These are phyloP conservation scores for Onychomys arenicola DNA, from an alignment of 2,797 vertebrate species.

Conservation along the genomic window DNA sequence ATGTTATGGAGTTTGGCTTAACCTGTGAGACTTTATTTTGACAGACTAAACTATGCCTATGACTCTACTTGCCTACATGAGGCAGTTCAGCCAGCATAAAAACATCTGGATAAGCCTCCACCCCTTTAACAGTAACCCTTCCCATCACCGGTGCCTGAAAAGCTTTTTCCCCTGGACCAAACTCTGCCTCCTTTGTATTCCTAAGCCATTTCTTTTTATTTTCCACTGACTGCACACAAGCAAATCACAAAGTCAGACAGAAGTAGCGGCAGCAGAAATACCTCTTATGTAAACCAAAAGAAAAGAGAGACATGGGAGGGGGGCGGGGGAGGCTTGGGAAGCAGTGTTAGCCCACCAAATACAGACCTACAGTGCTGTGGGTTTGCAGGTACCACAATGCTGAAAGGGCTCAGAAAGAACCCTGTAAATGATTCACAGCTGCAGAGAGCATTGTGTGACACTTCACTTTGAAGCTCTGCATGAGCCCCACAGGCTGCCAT, in stretches of 20 bases:
- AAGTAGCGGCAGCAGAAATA: not conserved
- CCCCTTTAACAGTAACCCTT: slow-evolving; percentile 38
- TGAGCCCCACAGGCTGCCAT: not conserved
- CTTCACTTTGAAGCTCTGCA: not conserved
- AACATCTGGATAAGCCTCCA: not conserved
- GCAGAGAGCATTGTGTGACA: not conserved
- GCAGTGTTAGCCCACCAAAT: not conserved
- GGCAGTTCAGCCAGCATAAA: slow-evolving; percentile 25
- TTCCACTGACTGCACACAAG: not conserved
- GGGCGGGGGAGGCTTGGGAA: fast-evolving
- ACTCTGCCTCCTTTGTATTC: slow-evolving; percentile 18
- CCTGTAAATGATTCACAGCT: not conserved
- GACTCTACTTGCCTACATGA: slow-evolving; percentile 50
- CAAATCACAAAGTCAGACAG: slow-evolving; percentile 9
- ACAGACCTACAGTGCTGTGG: not conserved
- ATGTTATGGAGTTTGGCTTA: slow-evolving; percentile 32
- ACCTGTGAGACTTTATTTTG: slow-evolving; percentile 59
- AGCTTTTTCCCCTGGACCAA: not conserved
- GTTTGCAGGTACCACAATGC: not conserved
- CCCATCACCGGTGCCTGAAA: not conserved
- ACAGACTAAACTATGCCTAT: slow-evolving; percentile 50
- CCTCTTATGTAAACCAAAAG: not conserved
- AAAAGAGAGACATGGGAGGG: not conserved
- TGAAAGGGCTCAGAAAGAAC: slow-evolving; percentile 19
- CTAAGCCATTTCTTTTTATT: slow-evolving; percentile 45